Conservation (phyloP, 2,797 vertebrate species). For the Anguilla obscura region DNA sequence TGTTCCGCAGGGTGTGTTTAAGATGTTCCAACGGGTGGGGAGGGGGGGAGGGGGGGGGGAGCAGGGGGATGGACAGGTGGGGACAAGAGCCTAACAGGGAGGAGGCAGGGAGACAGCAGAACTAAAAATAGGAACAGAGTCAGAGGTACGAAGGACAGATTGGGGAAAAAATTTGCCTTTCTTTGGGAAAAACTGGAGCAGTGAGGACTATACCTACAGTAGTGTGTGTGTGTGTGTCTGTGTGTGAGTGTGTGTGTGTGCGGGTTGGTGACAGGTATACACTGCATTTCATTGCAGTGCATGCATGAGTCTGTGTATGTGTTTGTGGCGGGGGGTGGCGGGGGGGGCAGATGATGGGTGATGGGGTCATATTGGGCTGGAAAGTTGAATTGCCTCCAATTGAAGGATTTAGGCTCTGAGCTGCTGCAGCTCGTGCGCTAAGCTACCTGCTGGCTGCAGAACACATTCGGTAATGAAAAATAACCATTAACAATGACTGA, state of each 20-base stretch:
- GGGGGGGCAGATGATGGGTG: too few relatives aligned
- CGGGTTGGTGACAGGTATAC: not conserved
- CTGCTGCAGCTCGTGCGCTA: not conserved
- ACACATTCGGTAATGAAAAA: not conserved
- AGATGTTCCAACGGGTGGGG: not conserved
- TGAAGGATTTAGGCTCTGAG: not conserved
- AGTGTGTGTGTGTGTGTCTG: not conserved
- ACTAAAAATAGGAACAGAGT: slow-evolving; percentile 36
- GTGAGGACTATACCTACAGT: not conserved
- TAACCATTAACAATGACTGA: not conserved
- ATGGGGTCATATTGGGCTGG: not conserved
- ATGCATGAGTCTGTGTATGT: not conserved
- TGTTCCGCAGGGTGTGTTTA: too few relatives aligned
- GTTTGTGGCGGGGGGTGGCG: not conserved
- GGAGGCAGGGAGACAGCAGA: not conserved
- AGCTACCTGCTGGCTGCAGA: not conserved
- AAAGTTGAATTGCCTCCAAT: not conserved
- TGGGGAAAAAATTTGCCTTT: slow-evolving; percentile 11
- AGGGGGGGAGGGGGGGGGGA: not conserved
- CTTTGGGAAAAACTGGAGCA: slow-evolving; percentile 28
- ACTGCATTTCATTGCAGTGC: not conserved
- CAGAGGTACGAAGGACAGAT: slow-evolving; percentile 13
- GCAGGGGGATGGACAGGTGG: not conserved
- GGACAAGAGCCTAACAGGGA: not conserved
- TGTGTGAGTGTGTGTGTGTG: not conserved